These are phyloP conservation scores for Stegophylla sp. DNA, from an alignment of 2,888 invertebrate genomes.

Conservation along the genomic window DNA sequence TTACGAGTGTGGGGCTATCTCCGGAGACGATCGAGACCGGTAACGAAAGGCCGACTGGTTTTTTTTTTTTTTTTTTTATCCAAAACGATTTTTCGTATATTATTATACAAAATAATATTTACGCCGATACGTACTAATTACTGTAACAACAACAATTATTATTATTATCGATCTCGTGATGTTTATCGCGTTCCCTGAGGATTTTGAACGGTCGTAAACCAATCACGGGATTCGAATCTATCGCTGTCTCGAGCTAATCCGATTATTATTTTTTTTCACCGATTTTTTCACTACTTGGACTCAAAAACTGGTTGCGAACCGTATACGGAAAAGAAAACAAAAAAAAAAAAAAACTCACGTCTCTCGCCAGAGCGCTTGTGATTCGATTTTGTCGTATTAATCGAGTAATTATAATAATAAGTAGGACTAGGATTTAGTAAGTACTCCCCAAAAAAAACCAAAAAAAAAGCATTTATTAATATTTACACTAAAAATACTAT, in stretches of 20 bases:
- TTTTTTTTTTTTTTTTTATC: not conserved
- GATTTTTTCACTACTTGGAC: not conserved
- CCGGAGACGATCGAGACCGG: constrained; percentile 26
- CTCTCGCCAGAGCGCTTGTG: too few species aligned
- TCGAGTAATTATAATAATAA: not conserved
- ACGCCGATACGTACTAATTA: not conserved
- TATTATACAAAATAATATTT: not conserved
- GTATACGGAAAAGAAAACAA: too few species aligned
- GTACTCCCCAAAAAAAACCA: too few species aligned
- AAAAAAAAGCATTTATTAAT: too few species aligned
- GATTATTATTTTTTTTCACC: not conserved
- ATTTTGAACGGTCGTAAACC: constrained; percentile 1
- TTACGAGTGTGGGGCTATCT: not conserved
- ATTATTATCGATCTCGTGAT: not conserved
- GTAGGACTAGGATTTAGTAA: too few species aligned
- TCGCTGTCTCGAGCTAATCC: not conserved
- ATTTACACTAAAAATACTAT: too few species aligned
- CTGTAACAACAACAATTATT: not conserved
- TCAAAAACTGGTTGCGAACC: not conserved
- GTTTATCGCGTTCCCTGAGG: not conserved
- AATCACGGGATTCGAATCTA: not conserved
- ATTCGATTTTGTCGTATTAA: not conserved
- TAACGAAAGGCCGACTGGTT: constrained; percentile 31
- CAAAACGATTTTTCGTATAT: not conserved
- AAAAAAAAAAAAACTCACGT: not conserved